phyloP scores from a whole-genome alignment of 2,888 invertebrate genomes.

The Andrena marginata region DNA sequence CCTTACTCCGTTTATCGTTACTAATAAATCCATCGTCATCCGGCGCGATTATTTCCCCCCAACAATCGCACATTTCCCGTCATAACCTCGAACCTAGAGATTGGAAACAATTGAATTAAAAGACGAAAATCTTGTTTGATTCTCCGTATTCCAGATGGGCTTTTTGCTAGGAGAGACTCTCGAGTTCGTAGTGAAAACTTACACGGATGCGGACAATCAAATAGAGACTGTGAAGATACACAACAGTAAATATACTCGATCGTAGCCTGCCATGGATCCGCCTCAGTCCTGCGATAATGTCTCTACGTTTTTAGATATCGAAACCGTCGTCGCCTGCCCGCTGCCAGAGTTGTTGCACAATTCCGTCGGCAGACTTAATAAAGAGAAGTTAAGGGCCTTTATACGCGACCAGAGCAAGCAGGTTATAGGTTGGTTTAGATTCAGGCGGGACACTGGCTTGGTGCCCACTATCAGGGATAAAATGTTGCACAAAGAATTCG shows the following conservation, averaged over 20 bases:
- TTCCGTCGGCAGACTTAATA: constrained; percentile 87
- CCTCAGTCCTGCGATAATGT: not conserved
- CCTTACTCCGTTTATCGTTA: not conserved
- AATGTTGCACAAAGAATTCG: constrained; percentile 88
- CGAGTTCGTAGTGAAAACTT: constrained; percentile 88
- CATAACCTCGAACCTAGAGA: constrained; percentile 49
- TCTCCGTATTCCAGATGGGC: constrained; percentile 85
- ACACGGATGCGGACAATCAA: constrained; percentile 89
- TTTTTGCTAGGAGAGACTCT: constrained; percentile 89
- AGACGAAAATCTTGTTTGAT: constrained; percentile 13
- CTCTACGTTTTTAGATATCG: constrained; percentile 84
- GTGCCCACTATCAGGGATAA: constrained; percentile 88
- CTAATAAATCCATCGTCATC: not conserved
- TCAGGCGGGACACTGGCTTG: constrained; percentile 86
- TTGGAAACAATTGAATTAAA: constrained; percentile 6
- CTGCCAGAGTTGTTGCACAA: constrained; percentile 87
- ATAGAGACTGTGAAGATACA: constrained; percentile 88
- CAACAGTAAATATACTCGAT: constrained; percentile 84
- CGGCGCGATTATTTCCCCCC: not conserved
- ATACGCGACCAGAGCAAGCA: constrained; percentile 86
- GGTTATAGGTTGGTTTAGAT: constrained; percentile 90
- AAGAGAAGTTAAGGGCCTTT: constrained; percentile 86
- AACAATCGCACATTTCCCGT: not conserved
- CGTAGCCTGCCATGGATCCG: not conserved
- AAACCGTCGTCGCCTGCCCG: constrained; percentile 88